Percentiles rank a stretch among this genome's conserved stretches.
These are phyloP conservation scores for Dysmachus trigonus DNA, from an alignment of 2,888 invertebrate species.

Conservation along the genomic window DNA sequence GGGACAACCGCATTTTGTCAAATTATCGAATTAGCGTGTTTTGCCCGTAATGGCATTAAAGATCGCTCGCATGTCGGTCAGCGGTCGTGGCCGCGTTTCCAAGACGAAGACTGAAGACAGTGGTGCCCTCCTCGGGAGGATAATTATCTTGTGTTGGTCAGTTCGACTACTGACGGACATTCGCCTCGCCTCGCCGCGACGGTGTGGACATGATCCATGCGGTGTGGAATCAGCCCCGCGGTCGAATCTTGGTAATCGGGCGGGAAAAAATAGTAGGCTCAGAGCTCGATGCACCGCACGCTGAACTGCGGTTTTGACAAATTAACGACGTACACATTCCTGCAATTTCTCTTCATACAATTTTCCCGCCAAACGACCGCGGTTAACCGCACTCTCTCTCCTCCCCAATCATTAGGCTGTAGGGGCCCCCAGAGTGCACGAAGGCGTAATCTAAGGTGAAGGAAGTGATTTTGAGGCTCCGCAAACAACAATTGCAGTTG, in stretches of 20 bases:
- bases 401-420: neutral
- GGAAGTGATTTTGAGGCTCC: neutral
- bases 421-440: neutral
- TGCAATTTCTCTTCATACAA: constrained; percentile 13
- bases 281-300: neutral
- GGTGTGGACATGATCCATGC: neutral
- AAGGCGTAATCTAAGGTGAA: neutral
- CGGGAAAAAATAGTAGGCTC: neutral
- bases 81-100: neutral
- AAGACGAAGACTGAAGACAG: too few species aligned
- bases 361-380: neutral
- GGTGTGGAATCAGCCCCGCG: neutral
- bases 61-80: constrained; percentile 15
- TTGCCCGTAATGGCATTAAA: constrained; percentile 3
- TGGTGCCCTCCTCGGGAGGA: neutral
- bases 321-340: constrained; percentile 3
- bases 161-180: neutral
- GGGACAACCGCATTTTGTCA: constrained; percentile 31
- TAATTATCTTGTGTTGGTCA: constrained; percentile 36
- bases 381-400: constrained; percentile 2
- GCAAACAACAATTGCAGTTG: neutral
- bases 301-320: constrained; percentile 31
- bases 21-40: constrained; percentile 39
- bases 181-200: neutral
- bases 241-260: neutral